Base-by-base conservation (phyloP, 2,113 vertebrate species). In the Scatophagus argus region DNA sequence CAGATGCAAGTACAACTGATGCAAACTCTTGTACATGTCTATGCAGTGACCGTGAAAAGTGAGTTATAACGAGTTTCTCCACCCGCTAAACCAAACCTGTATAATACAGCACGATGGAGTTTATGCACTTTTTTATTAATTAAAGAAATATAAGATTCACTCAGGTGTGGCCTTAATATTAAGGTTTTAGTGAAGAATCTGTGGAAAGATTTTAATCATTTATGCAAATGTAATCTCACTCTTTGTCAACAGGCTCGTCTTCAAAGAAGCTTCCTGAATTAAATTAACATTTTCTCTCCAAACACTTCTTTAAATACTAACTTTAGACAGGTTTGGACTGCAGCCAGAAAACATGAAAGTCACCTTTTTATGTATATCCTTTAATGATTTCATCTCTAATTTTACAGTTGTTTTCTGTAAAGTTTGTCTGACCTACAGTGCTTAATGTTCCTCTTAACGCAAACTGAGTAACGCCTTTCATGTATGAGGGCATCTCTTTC, bases 291-390 rank as follows among this genome's bases (percentile, higher is more conserved):
- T 69, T 46, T 59, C 27, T 32, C 29, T 32, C 9, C 31, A 29
- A 58, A 66, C 43, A 67, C 44, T 62, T 54, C 17, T 61, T 67
- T 21, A 61, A 71, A 70, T 51, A 14, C 17, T n/a, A 51, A 63
- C 23, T 47, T 76, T 51, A 49, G 41, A 52, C 66, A 27, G 27
- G 19, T 39, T 73, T 62, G 68, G 21, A 47, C 8, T 34, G 6
- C 25, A 34, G 25, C 13, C 4, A 32, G 7, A 51, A 29, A 64
- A 17, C 6, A 63, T 19, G 1, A 49, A 59, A 27, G 1, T 46
- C 11, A 44, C 9, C 32, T 44, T 31, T 52, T 36, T 36, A 43
- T 43, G 7, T 1, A 16, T 7, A n/a, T 5, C 6, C 39, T 23
- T 34, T 21, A 16, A 46, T 32, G 5, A 38, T 21, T 46, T 51